Base-by-base conservation (phyloP, 2,888 invertebrate species). In the Thymelicus sylvestris region DNA sequence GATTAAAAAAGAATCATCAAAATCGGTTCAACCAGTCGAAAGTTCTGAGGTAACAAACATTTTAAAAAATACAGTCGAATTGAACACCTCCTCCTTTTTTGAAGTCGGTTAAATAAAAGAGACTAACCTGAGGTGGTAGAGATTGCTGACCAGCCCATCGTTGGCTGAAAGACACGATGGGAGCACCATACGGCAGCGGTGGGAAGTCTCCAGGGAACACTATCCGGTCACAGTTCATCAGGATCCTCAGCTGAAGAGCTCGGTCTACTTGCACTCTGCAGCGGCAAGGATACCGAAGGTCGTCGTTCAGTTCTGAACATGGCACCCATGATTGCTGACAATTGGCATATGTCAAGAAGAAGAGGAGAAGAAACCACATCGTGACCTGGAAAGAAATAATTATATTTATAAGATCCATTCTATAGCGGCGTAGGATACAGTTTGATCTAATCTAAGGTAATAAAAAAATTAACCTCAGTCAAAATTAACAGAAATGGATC, bases 161-260 rank as follows among this genome's bases (percentile, higher is more conserved):
- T 85, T 98, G 98, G 72, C 96, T 96, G 88, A 97, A 97, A 8
- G 96, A 95, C 65, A 96, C 95, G 73, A 98, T 96, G 3, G 97
- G 97, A 38, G 97, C 97, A 61, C 96, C 96, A 81, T 96, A 96
- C 1, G 98, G 97, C 77, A 97, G 87, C 10, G 96, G 93, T 0
- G 97, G 96, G 76, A 96, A 96, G 83, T 98, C 97, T 6, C 96
- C 96, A 39, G 96, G 94, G 81, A 98, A 97, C 41, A 97, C 97
- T 38, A 97, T 96, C 8, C 95, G 91, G 91, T 98, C 98, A 86
- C 98, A 98, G 87, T 98, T 95, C 95, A 98, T 96, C 78, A 95
- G 92, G 76, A 97, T 95, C 69, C 91, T 83, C 7, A 93, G 79
- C 77, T 92, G 92, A 12, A 92, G 80, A 0, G 91, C 86, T 24